These are phyloP conservation scores for Gnatocerus cornutus DNA, from an alignment of 2,888 invertebrate species.

Conservation along the genomic window DNA sequence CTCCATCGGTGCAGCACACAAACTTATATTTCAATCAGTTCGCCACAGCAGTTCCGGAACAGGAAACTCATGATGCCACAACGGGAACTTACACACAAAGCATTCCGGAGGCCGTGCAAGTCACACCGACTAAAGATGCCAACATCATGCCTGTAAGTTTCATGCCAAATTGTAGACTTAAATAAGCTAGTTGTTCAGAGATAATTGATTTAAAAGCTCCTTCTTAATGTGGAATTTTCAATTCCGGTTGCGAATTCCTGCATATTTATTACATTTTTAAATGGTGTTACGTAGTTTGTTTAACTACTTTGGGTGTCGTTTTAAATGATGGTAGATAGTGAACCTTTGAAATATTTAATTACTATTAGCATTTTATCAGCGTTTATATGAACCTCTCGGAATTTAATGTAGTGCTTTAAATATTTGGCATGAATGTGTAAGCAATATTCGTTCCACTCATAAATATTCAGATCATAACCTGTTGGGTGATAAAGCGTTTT, in stretches of 20 bases:
- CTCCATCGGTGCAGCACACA: slow-evolving; percentile 62
- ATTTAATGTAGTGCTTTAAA: slow-evolving; percentile 17
- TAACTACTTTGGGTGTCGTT: not conserved
- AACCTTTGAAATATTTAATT: not conserved
- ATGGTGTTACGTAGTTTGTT: too few relatives aligned
- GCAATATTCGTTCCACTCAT: slow-evolving; percentile 7
- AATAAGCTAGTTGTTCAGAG: too few relatives aligned
- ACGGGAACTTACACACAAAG: slow-evolving; percentile 51
- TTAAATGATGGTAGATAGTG: not conserved
- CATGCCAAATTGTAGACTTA: not conserved
- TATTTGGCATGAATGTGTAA: slow-evolving; percentile 6
- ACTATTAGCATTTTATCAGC: not conserved
- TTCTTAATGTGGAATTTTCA: too few relatives aligned
- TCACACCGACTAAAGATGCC: slow-evolving; percentile 38
- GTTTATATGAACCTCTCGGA: not conserved
- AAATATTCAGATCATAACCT: slow-evolving; percentile 20
- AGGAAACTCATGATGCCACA: slow-evolving; percentile 46
- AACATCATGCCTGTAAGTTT: slow-evolving; percentile 15
- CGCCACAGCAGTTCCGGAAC: slow-evolving; percentile 56
- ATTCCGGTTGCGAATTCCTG: too few relatives aligned
- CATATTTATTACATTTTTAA: too few relatives aligned
- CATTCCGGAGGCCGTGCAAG: slow-evolving; percentile 44
- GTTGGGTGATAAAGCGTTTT: slow-evolving; percentile 24
- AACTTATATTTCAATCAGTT: slow-evolving; percentile 59
- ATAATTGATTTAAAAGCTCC: too few relatives aligned